Conservation (phyloP, 1,140 invertebrate species). For the Drosophila melanica region DNA sequence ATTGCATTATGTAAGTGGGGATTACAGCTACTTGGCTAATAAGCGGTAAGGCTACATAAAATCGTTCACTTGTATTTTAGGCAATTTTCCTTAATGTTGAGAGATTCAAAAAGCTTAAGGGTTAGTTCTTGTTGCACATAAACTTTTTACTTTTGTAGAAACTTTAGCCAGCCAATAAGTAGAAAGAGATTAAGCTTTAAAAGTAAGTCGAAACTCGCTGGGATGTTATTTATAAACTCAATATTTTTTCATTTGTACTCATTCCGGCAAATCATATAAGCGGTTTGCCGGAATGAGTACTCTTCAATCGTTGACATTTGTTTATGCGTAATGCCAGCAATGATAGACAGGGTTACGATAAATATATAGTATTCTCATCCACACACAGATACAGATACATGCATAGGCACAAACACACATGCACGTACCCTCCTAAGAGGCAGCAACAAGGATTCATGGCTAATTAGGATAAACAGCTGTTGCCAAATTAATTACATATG, state of each 20-base stretch:
- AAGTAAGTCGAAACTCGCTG: background rate
- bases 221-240: background rate
- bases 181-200: no score
- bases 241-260: no score
- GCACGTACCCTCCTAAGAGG: conserved; percentile 8
- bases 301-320: conserved; percentile 36
- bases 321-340: conserved; percentile 21
- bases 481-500: conserved; percentile 81
- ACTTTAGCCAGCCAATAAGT: no score
- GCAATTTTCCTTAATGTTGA: background rate
- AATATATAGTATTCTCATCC: conserved; percentile 17
- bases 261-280: no score
- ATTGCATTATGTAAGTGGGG: conserved; percentile 23
- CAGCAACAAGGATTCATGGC: conserved; percentile 51
- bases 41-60: conserved; percentile 7
- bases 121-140: background rate
- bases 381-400: background rate
- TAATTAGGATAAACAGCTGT: conserved; percentile 81
- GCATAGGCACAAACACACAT: conserved; percentile 4
- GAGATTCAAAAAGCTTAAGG: background rate
- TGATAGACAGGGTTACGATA: conserved; percentile 17
- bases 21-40: conserved; percentile 5
- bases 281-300: no score
- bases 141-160: no score
- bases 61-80: background rate